A percentile compares a stretch with the other conserved stretches of the same genome.
Conservation (phyloP, 2,797 vertebrate genomes). For the Cetoscarus ocellatus region DNA sequence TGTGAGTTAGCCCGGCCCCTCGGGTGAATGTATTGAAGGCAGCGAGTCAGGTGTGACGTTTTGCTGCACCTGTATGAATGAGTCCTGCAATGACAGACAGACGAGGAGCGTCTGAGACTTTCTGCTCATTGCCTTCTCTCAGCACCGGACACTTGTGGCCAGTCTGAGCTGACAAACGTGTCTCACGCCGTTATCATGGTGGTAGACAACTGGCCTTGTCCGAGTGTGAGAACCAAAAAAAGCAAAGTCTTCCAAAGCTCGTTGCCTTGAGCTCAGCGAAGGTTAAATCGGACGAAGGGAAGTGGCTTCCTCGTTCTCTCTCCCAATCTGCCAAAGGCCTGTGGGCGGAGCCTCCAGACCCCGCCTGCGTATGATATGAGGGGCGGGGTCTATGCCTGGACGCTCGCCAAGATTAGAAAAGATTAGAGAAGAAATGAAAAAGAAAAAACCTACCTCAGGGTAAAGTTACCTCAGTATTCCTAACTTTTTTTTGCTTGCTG, state of each 20-base stretch:
- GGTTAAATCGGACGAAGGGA: slow-evolving; percentile 68
- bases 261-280: slow-evolving; percentile 66
- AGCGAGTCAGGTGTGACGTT: slow-evolving; percentile 51
- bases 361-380: slow-evolving; percentile 75
- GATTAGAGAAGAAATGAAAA: slow-evolving; percentile 84
- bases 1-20: slow-evolving; percentile 89
- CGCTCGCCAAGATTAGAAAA: slow-evolving; percentile 81
- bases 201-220: slow-evolving; percentile 16
- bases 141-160: too few relatives aligned
- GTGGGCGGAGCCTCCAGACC: slow-evolving; percentile 80
- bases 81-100: slow-evolving; percentile 62
- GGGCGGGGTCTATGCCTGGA: slow-evolving; percentile 71
- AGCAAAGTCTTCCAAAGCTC: slow-evolving; percentile 61
- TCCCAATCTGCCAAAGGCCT: slow-evolving; percentile 78
- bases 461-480: slow-evolving; percentile 97
- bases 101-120: slow-evolving; percentile 60
- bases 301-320: slow-evolving; percentile 78
- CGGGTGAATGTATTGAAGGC: slow-evolving; percentile 67
- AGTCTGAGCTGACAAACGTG: too few relatives aligned
- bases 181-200: too few relatives aligned
- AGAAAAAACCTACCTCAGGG: slow-evolving; percentile 94
- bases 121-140: slow-evolving; percentile 58
- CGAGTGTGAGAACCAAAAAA: slow-evolving; percentile 19
- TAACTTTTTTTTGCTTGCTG: slow-evolving; percentile 91
- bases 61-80: too few relatives aligned